Conservation (phyloP, 1,140 invertebrate species). For the Batillaria attramentaria region DNA sequence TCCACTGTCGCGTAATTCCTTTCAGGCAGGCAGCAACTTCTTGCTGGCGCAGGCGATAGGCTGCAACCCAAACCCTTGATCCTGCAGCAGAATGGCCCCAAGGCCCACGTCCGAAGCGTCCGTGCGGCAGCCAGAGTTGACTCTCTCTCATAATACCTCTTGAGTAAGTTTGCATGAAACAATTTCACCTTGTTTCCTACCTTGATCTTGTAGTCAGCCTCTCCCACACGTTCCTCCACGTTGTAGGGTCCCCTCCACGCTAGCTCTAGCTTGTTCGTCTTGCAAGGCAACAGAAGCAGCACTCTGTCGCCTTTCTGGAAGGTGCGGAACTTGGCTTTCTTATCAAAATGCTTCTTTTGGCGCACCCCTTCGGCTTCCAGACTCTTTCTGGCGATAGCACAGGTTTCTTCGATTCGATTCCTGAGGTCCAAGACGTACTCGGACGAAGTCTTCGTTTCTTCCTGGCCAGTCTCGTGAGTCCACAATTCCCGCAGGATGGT, state of each 20-base stretch:
- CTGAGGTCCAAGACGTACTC: constrained; percentile 31
- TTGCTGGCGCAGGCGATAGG: constrained; percentile 50
- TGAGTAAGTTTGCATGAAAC: constrained; percentile 9
- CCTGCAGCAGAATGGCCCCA: constrained; percentile 51
- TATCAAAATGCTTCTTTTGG: constrained; percentile 22
- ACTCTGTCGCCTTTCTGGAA: constrained; percentile 40
- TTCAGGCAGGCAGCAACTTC: constrained; percentile 38
- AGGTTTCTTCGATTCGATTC: constrained; percentile 3
- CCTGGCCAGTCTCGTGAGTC: constrained; percentile 36
- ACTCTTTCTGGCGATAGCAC: constrained; percentile 33
- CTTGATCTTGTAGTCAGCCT: background rate
- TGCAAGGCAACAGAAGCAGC: constrained; percentile 34
- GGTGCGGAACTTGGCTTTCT: constrained; percentile 7
- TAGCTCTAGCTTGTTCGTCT: constrained; percentile 38
- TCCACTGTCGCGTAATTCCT: constrained; percentile 68
- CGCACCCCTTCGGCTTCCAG: background rate
- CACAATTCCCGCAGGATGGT: constrained; percentile 48
- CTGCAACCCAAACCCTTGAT: constrained; percentile 33
- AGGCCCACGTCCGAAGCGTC: constrained; percentile 50
- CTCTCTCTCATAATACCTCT: too few relatives aligned
- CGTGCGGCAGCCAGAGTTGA: too few relatives aligned
- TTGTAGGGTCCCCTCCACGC: constrained; percentile 38
- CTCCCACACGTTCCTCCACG: background rate
- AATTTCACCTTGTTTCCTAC: background rate
- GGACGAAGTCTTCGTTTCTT: constrained; percentile 39